A percentile compares a stretch with the other conserved stretches of the same genome.
Evolutionary conservation across 2,888 invertebrate genomes (phyloP).

Genomic region (Habrosyne pyritoides): DNA sequence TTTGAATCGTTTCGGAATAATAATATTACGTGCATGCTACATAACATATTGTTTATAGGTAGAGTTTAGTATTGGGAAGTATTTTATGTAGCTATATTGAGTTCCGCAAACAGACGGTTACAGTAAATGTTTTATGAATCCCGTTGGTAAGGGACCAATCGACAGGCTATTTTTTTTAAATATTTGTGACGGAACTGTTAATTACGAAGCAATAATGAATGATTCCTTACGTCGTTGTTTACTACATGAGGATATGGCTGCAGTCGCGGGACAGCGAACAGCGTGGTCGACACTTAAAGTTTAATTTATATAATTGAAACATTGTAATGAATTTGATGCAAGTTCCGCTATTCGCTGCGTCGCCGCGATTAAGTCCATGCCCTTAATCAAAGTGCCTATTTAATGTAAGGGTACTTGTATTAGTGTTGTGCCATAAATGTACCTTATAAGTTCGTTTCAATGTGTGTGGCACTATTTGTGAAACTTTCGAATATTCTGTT

Average conservation of each 20-base stretch:
- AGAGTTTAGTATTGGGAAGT: not conserved
- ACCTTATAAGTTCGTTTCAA: slow-evolving; percentile 33
- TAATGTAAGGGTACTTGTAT: slow-evolving; percentile 51
- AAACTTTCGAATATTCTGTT: slow-evolving; percentile 28
- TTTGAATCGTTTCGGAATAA: not conserved
- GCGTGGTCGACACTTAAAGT: not conserved
- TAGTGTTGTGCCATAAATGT: slow-evolving; percentile 60
- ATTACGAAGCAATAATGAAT: not conserved
- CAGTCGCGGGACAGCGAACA: not conserved
- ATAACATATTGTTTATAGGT: not conserved
- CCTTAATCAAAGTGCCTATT: slow-evolving; percentile 60
- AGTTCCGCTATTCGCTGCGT: slow-evolving; percentile 20
- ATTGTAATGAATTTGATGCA: not conserved
- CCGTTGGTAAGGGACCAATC: not conserved
- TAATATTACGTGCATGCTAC: not conserved
- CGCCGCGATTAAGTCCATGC: slow-evolving; percentile 34
- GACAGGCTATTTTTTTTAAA: not conserved
- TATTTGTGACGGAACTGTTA: not conserved
- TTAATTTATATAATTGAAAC: too few species aligned
- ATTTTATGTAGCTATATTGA: not conserved
- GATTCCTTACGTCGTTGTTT: slow-evolving; percentile 4
- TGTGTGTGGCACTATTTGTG: slow-evolving; percentile 16
- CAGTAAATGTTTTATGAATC: not conserved
- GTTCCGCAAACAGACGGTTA: not conserved
- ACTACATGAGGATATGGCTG: not conserved